Percentiles rank a stretch among this genome's conserved stretches.
Evolutionary conservation across 2,113 vertebrate genomes (phyloP).

Genomic region (Cottus gobio): DNA sequence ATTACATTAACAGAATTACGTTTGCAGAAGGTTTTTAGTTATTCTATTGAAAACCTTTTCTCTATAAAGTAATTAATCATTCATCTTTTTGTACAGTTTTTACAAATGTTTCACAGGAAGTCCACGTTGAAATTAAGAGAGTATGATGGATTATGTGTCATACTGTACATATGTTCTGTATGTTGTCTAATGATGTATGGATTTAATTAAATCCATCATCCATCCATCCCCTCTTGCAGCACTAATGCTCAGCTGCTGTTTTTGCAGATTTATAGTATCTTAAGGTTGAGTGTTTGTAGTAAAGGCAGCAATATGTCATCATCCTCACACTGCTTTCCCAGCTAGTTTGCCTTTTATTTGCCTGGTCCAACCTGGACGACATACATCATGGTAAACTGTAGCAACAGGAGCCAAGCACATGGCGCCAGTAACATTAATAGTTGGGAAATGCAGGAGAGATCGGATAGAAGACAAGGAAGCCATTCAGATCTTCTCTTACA

Average conservation of each 20-base stretch:
- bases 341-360: slow-evolving; percentile 63
- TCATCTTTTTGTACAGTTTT: neutral
- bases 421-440: slow-evolving; percentile 72
- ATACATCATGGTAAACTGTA: slow-evolving; percentile 51
- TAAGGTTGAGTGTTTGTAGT: slow-evolving; percentile 14
- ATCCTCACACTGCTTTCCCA: slow-evolving; percentile 21
- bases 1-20: neutral
- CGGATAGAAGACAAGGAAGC: slow-evolving; percentile 62
- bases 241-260: slow-evolving; percentile 3
- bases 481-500: slow-evolving; percentile 61
- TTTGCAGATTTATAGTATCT: neutral
- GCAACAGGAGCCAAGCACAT: slow-evolving; percentile 72
- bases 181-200: neutral
- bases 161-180: neutral
- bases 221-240: neutral
- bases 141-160: neutral
- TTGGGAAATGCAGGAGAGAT: slow-evolving; percentile 60
- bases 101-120: neutral
- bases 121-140: neutral
- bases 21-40: neutral
- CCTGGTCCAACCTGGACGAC: slow-evolving; percentile 27
- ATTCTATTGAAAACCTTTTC: slow-evolving; percentile 8
- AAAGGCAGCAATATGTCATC: slow-evolving; percentile 35
- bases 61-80: neutral
- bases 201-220: neutral